Evolutionary conservation across 2,797 vertebrate genomes (phyloP), one percentile per base, ranked within the genome.

Genomic region (Thalassophryne amazonica): DNA sequence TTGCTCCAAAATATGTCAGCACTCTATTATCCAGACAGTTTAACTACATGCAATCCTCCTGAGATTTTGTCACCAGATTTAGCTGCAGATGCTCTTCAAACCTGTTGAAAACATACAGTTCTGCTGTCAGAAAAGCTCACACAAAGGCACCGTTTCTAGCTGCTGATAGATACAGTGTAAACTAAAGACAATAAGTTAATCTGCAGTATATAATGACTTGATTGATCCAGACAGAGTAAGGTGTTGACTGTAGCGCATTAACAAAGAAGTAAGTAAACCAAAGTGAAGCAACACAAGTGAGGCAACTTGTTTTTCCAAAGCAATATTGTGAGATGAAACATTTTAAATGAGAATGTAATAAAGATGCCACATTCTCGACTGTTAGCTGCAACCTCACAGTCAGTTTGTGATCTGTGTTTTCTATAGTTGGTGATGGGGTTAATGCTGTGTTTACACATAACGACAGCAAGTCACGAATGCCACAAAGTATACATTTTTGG

Each of bases 51-150:
- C 48, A 51, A 62, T 74, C 61, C 75, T 78, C 76, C 54, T 4
- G 71, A 75, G 78, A 70, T 62, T 69, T 37, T 23, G 21, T 52
- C 57, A 52, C 58, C 78, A 84, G 69, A 72, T 76, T 84, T 78
- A 74, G 58, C 71, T 64, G 55, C 55, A 80, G 77, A 79, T 80
- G 72, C 70, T 76, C 59, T 45, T 76, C 55, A 53, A 54, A 75
- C 66, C 59, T 60, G 72, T 75, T 70, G 78, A 82, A 74, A 60
- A 65, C 58, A 68, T 61, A 76, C 85, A 73, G 29, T 32, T 39
- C 51, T 60, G 43, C 64, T 84, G 70, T 80, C 65, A 59, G 55
- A 75, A 60, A 37, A 50, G 57, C 69, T 78, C 51, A 33, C 39
- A n/a, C n/a, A n/a, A n/a, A n/a, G n/a, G n/a, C n/a, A n/a, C n/a